Percentiles rank a stretch among this genome's conserved stretches.
phyloP scores from a whole-genome alignment of 2,888 invertebrate species.

The Tortricodes alternella region DNA sequence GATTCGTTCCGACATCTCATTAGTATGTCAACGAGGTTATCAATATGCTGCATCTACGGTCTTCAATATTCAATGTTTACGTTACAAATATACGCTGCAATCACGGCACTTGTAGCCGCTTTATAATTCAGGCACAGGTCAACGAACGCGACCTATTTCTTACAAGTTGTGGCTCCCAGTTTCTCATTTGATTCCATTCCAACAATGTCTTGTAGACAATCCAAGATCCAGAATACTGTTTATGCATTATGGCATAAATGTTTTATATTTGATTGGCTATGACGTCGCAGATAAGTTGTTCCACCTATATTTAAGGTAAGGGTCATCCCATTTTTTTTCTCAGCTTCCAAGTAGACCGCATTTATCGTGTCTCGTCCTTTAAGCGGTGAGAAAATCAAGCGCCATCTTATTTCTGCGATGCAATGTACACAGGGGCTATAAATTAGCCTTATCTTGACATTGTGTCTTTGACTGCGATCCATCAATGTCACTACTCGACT shows the following conservation, averaged over 20 bases:
- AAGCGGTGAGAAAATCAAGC: slow-evolving; percentile 45
- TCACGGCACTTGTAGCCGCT: slow-evolving; percentile 23
- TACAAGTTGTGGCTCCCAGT: slow-evolving; percentile 58
- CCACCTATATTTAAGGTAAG: too few species aligned
- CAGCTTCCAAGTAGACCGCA: slow-evolving; percentile 15
- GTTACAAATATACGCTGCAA: slow-evolving; percentile 33
- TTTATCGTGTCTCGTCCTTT: slow-evolving; percentile 45
- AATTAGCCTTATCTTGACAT: slow-evolving; percentile 78
- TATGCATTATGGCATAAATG: too few species aligned
- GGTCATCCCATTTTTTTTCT: slow-evolving; percentile 43
- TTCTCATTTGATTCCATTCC: slow-evolving; percentile 61
- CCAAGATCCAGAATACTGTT: too few species aligned
- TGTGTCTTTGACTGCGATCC: slow-evolving; percentile 66
- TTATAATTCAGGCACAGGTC: slow-evolving; percentile 54
- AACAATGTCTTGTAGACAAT: slow-evolving; percentile 51
- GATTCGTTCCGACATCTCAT: slow-evolving; percentile 70
- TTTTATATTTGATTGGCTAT: background rate
- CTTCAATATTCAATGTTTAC: slow-evolving; percentile 53
- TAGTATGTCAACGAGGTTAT: slow-evolving; percentile 76
- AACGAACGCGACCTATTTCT: slow-evolving; percentile 72
- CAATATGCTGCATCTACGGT: slow-evolving; percentile 59
- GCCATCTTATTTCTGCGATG: slow-evolving; percentile 58
- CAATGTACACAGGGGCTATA: slow-evolving; percentile 61
- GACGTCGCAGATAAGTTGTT: too few species aligned
- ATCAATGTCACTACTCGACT: slow-evolving; percentile 63